Evolutionary conservation across 1,140 invertebrate genomes (phyloP), one percentile per base, ranked within the genome.

Genomic region (Pseudomyrmex gracilis): DNA sequence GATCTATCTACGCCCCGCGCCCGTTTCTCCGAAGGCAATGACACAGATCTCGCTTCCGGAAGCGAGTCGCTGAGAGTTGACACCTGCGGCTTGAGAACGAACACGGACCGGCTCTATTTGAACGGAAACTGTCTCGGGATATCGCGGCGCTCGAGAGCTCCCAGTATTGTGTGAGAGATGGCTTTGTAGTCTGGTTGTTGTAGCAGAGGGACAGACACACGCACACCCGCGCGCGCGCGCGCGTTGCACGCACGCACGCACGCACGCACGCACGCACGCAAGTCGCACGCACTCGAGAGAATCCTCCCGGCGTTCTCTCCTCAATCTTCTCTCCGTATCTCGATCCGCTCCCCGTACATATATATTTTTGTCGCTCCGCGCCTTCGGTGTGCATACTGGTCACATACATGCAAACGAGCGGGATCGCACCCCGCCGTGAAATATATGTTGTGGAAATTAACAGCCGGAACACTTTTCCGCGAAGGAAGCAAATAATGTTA

Each of bases 31-130:
- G 77, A 68, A 83, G 66, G 74, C 80, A 64, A 83, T 63, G 84
- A 58, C 74, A 91, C 78, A 89, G 90, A 92, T 91, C 86, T 89
- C 84, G 47, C 73, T 76, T 85, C 90, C 90, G 91, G 90, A 92
- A 91, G 85, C 88, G 87, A 87, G 73, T 20, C 53, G 73, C 87
- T 66, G 84, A 86, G 88, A 89, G 91, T 91, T 92, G 91, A 92
- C 91, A 92, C 90, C 90, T 91, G 88, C 84, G 55, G 84, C 90
- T 90, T 89, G 90, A 90, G 89, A 90, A 90, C 89, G 70, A 71
- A 63, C 73, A 58, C 68, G 83, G 53, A 22, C 73, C 58, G 45
- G 87, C 77, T 89, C 66, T 92, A 89, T 92, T 91, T 90, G 85
- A 90, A 92, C 91, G 90, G 91, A 91, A 92, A 91, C 89, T 64